These are phyloP conservation scores for Tenebrio molitor DNA, from an alignment of 1,140 invertebrate genomes.

Conservation along the genomic window DNA sequence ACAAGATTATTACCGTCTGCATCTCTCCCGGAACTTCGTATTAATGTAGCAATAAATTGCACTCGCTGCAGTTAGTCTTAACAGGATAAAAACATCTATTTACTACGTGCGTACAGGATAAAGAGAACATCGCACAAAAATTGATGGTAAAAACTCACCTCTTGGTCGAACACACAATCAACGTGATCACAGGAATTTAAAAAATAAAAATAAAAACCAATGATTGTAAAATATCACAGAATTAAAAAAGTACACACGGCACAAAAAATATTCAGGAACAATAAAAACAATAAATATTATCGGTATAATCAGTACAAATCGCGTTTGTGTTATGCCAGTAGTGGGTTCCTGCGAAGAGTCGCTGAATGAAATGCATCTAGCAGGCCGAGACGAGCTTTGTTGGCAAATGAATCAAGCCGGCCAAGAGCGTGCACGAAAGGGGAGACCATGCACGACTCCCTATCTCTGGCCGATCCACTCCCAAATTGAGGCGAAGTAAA, in stretches of 20 bases:
- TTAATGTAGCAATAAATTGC: too few species aligned
- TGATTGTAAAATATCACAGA: constrained; percentile 25
- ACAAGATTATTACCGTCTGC: neutral
- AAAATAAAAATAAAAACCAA: neutral
- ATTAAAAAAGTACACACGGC: constrained; percentile 25
- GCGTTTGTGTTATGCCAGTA: constrained; percentile 21
- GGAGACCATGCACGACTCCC: constrained; percentile 16
- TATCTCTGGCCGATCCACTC: neutral
- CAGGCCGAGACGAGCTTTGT: constrained; percentile 39
- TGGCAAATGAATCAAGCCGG: constrained; percentile 36
- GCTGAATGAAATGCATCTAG: constrained; percentile 38
- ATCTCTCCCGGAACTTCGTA: too few species aligned
- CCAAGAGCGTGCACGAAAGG: constrained; percentile 27
- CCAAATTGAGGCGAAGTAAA: neutral
- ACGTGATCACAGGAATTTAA: constrained; percentile 1
- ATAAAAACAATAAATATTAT: constrained; percentile 6
- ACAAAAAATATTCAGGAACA: constrained; percentile 23
- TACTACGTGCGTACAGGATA: too few species aligned
- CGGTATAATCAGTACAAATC: constrained; percentile 25
- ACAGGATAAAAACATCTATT: too few species aligned
- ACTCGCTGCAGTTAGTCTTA: too few species aligned
- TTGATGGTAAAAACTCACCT: constrained; percentile 15
- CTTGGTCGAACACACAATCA: constrained; percentile 7
- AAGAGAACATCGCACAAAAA: too few species aligned
- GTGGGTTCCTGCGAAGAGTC: constrained; percentile 28